These are phyloP conservation scores for Cybosia mesomella DNA, from an alignment of 2,888 invertebrate genomes.

Conservation along the genomic window DNA sequence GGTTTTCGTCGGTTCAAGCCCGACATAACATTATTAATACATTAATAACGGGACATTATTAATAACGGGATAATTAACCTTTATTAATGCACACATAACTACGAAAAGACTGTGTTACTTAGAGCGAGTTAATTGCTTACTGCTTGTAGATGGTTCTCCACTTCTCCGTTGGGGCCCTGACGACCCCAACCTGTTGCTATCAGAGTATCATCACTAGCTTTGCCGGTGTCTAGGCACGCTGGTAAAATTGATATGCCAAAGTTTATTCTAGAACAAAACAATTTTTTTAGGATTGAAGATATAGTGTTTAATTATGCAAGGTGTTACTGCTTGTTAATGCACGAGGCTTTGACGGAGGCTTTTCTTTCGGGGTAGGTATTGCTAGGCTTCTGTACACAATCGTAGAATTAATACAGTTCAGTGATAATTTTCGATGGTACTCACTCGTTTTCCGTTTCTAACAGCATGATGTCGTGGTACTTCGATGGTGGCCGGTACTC, in stretches of 20 bases:
- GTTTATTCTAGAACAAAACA: slow-evolving; percentile 17
- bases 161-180: slow-evolving; percentile 3
- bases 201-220: background rate
- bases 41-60: no score
- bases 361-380: background rate
- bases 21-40: no score
- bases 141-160: slow-evolving; percentile 22
- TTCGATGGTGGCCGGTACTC: slow-evolving; percentile 48
- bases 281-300: background rate
- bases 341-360: background rate
- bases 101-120: no score
- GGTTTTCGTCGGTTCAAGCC: no score
- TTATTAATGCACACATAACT: no score
- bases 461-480: slow-evolving; percentile 62
- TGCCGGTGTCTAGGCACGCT: slow-evolving; percentile 15
- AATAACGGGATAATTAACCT: no score
- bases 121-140: slow-evolving; percentile 19
- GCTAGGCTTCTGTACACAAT: no score
- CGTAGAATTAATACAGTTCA: no score
- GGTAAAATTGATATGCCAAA: slow-evolving; percentile 16
- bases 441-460: slow-evolving; percentile 46
- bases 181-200: slow-evolving; percentile 26
- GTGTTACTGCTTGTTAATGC: background rate
- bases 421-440: background rate
- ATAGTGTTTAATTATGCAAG: background rate